Base-by-base conservation (phyloP, 2,888 invertebrate species). In the Alloplasta piceator region DNA sequence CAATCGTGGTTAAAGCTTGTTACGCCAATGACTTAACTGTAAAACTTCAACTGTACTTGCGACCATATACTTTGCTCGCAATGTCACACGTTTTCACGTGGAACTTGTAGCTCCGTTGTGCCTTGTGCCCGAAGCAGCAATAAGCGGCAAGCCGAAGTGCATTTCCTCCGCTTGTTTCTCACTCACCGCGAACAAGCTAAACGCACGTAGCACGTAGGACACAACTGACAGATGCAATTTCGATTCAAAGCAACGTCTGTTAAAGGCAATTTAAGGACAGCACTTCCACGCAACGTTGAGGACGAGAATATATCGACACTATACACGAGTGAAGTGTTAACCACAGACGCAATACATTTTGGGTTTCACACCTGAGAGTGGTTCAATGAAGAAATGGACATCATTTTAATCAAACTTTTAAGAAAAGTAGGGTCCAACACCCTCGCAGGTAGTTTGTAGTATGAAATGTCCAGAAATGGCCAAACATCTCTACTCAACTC, bases 171-270 rank as follows among this genome's bases (percentile, higher is more conserved):
- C 48, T 16, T 68, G 67, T 67, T 46, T 58, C 26, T 14, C 63
- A 6, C 14, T 41, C 16, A 58, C 64, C 67, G 39, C 48, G 52
- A 64, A 74, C 58, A n/a, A 58, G 63, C 68, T 41, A 70, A 26
- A 26, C 26, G 26, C 3, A 74, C 64, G 39, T 12, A 41, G 63
- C 46, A 46, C 48, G 48, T 50, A 41, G 55, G 48, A 56, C 55
- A 73, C 55, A 56, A 48, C 38, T 39, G 73, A 61, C 63, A 68
- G 64, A 70, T 43, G 50, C 64, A 64, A 79, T 79, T 74, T 58
- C 74, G 50, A 70, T 74, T 79, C 63, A 56, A 48, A 74, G 66
- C 56, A 14, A 50, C 68, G 63, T 64, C 68, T 36, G 56, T 67
- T n/a, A 60, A 48, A 58, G n/a, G 58, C 58, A 56, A 55, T 63